These are phyloP conservation scores for Coregonus suidteri DNA, from an alignment of 2,797 vertebrate genomes.

Conservation along the genomic window DNA sequence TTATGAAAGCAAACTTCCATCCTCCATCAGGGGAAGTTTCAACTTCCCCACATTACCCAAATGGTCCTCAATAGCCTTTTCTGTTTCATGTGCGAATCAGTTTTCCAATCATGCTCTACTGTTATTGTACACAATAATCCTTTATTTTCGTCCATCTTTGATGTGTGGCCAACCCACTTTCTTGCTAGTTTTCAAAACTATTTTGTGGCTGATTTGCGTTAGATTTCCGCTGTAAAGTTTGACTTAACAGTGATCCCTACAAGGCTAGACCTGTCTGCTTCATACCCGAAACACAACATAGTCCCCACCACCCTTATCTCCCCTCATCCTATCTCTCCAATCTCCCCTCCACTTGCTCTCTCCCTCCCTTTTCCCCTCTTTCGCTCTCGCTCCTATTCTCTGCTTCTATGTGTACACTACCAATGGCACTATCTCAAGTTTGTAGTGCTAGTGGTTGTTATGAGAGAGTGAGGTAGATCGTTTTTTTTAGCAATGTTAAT, in stretches of 20 bases:
- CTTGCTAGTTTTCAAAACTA: background rate
- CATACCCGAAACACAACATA: slow-evolving; percentile 34
- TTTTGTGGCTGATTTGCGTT: slow-evolving; percentile 46
- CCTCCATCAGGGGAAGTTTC: slow-evolving; percentile 14
- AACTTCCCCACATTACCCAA: slow-evolving; percentile 27
- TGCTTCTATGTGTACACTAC: background rate
- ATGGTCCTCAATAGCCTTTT: background rate
- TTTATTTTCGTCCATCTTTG: no score
- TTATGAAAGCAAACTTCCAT: slow-evolving; percentile 39
- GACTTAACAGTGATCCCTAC: slow-evolving; percentile 21
- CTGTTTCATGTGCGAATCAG: background rate
- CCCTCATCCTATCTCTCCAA: background rate
- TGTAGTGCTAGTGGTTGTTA: background rate
- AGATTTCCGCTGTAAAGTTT: slow-evolving; percentile 8
- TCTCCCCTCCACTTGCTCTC: slow-evolving; percentile 35
- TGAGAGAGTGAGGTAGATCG: background rate
- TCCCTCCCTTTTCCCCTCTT: slow-evolving; percentile 39
- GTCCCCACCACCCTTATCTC: slow-evolving; percentile 23
- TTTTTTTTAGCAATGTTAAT: background rate
- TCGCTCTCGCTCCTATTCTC: background rate
- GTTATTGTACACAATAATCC: no score
- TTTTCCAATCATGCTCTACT: no score
- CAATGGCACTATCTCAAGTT: background rate
- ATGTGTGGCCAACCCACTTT: background rate
- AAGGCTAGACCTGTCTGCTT: slow-evolving; percentile 59